phyloP scores from a whole-genome alignment of 2,888 invertebrate species.

The Athrips mouffetella region DNA sequence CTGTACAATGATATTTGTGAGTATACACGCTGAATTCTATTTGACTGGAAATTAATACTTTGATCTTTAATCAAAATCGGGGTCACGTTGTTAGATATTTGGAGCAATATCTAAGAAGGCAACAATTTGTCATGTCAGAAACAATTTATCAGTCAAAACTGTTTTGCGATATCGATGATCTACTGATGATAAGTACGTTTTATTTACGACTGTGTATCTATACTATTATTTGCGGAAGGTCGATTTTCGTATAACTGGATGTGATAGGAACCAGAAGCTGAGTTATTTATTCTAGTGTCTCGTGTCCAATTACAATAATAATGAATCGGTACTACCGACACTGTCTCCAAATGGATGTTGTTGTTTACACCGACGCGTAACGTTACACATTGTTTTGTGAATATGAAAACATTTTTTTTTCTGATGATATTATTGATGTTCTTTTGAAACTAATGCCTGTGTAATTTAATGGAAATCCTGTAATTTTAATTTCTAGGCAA shows the following conservation, averaged over 20 bases:
- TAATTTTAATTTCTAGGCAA: too few relatives aligned
- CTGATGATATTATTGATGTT: too few relatives aligned
- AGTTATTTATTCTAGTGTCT: conserved; percentile 52
- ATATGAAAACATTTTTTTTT: neutral
- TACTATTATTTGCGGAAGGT: neutral
- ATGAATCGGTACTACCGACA: conserved; percentile 53
- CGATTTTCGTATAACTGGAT: conserved; percentile 8
- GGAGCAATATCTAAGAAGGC: too few relatives aligned
- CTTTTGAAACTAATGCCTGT: too few relatives aligned
- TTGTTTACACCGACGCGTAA: conserved; percentile 36
- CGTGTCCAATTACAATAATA: conserved; percentile 63
- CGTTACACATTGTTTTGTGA: neutral
- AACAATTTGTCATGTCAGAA: conserved; percentile 11
- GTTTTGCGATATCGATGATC: neutral
- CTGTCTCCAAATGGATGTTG: conserved; percentile 39
- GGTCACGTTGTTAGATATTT: too few relatives aligned
- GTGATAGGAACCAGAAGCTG: conserved; percentile 42
- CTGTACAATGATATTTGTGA: too few relatives aligned
- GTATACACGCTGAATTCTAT: too few relatives aligned
- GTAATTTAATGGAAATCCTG: too few relatives aligned
- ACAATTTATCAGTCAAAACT: conserved; percentile 13
- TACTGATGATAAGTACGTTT: conserved; percentile 8
- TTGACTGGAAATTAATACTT: too few relatives aligned
- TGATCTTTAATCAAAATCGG: too few relatives aligned
- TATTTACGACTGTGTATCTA: neutral